Percentiles rank a stretch among this genome's conserved stretches.
phyloP scores from a whole-genome alignment of 2,888 invertebrate genomes.

The Nemotelus nigrinus region DNA sequence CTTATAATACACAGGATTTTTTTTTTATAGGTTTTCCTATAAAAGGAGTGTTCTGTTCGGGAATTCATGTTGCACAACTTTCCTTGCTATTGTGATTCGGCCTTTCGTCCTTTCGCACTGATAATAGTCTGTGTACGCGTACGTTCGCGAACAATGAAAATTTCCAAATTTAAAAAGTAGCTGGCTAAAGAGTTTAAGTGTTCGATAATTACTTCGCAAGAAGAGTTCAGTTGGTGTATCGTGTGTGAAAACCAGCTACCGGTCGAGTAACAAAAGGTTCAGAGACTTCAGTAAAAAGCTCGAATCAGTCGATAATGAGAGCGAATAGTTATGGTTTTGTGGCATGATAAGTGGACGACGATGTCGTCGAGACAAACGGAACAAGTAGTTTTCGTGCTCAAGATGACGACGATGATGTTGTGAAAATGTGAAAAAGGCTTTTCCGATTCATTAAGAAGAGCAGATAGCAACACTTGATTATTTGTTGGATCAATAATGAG shows the following conservation, averaged over 20 bases:
- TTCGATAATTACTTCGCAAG: too few species aligned
- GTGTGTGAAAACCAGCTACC: too few species aligned
- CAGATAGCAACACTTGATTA: not conserved
- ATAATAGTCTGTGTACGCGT: too few species aligned
- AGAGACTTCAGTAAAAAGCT: not conserved
- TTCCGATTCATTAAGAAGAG: not conserved
- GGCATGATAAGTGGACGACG: conserved; percentile 7
- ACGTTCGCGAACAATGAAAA: too few species aligned
- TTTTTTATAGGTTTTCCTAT: conserved; percentile 28
- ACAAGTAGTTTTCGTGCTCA: conserved; percentile 40
- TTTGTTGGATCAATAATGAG: conserved; percentile 37
- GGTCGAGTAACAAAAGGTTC: too few species aligned
- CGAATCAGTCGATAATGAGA: conserved; percentile 27
- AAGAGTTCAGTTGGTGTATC: too few species aligned
- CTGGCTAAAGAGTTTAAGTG: too few species aligned
- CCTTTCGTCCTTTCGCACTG: too few species aligned
- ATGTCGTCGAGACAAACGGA: conserved; percentile 1
- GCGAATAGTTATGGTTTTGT: conserved; percentile 16
- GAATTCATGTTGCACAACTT: not conserved
- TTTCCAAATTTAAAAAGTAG: too few species aligned
- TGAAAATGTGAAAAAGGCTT: conserved; percentile 21
- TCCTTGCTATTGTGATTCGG: not conserved
- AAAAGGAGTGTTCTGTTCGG: conserved; percentile 30
- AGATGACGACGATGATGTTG: conserved; percentile 2
- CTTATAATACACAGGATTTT: not conserved